These are phyloP conservation scores for Beroe ovata DNA, from an alignment of 37 sponge, comb jelly and placozoan species.

Conservation along the genomic window DNA sequence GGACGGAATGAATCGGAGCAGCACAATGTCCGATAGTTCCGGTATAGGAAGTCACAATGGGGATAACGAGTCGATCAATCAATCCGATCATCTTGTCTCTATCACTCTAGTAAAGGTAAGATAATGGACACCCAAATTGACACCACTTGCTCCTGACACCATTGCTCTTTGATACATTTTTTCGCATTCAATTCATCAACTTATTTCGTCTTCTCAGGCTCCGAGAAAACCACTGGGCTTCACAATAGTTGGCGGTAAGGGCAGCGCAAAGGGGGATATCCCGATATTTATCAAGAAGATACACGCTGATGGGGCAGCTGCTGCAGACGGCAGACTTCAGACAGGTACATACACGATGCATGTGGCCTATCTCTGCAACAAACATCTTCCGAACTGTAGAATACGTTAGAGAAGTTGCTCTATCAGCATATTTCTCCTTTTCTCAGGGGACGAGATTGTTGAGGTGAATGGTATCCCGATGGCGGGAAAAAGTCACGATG, in stretches of 20 bases:
- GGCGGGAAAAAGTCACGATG: conserved; percentile 74
- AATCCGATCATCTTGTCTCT: neutral
- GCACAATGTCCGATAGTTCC: conserved; percentile 38
- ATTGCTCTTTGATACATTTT: too few species aligned
- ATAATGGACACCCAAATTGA: too few species aligned
- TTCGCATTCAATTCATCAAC: too few species aligned
- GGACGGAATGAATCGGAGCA: conserved; percentile 23
- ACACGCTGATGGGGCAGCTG: conserved; percentile 76
- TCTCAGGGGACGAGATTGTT: conserved; percentile 78
- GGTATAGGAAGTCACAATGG: conserved; percentile 35
- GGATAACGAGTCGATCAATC: conserved; percentile 7
- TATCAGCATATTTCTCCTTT: too few species aligned
- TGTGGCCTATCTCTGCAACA: too few species aligned
- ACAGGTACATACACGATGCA: conserved; percentile 78
- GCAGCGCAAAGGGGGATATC: conserved; percentile 82
- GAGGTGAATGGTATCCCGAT: conserved; percentile 75
- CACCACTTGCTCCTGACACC: too few species aligned
- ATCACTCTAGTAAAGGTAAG: conserved; percentile 61
- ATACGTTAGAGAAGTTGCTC: too few species aligned
- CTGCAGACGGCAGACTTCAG: conserved; percentile 78
- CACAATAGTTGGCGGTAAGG: conserved; percentile 86
- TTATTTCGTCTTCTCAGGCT: conserved; percentile 41
- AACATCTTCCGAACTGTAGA: too few species aligned
- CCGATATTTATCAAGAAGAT: conserved; percentile 84
- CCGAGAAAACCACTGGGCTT: conserved; percentile 76